Evolutionary conservation across 2,113 vertebrate species (phyloP).

Genomic region (Equus przewalskii): DNA sequence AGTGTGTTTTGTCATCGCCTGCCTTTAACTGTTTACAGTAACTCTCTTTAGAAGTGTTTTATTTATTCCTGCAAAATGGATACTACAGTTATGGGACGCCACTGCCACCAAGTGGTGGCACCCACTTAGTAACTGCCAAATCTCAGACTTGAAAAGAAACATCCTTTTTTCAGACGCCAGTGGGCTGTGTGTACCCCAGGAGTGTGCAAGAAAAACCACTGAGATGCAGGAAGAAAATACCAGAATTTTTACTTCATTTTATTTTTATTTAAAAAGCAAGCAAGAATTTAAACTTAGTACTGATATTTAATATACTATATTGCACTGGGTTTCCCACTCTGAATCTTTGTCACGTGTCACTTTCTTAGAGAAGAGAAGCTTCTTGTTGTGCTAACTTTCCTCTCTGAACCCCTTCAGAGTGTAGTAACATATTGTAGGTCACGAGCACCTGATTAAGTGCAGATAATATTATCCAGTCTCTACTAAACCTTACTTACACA

Average conservation of each 20-base stretch:
- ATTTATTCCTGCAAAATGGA: not conserved
- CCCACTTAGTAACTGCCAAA: not conserved
- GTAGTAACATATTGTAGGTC: not conserved
- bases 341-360: not conserved
- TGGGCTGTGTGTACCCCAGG: not conserved
- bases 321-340: not conserved
- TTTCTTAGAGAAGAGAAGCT: not conserved
- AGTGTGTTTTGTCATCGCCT: not conserved
- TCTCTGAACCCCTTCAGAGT: not conserved
- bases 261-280: not conserved
- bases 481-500: not conserved
- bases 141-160: not conserved
- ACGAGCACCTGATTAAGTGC: not conserved
- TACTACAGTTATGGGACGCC: not conserved
- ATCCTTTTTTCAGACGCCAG: not conserved
- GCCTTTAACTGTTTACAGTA: not conserved
- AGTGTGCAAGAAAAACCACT: not conserved
- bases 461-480: not conserved
- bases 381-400: not conserved
- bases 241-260: not conserved
- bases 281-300: slow-evolving; percentile 1
- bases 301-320: not conserved
- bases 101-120: slow-evolving; percentile 62
- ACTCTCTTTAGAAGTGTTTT: not conserved
- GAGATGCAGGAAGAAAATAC: not conserved